Evolutionary conservation across 2,888 invertebrate species (phyloP).

Genomic region (Oligia latruncula): DNA sequence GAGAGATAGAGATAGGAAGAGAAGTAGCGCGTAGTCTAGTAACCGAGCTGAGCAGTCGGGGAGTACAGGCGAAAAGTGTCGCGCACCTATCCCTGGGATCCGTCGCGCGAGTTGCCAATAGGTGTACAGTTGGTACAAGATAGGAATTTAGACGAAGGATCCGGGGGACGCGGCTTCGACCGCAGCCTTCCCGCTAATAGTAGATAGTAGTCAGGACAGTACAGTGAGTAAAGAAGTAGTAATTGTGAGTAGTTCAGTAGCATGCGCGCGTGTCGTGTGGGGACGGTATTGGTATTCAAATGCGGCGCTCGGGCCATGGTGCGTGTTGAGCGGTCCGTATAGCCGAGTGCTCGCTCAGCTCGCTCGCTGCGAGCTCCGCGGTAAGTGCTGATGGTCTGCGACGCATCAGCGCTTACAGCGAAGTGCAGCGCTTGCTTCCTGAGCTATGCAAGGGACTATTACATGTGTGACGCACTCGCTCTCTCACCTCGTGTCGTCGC

Average conservation of each 20-base stretch:
- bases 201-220: conserved; percentile 85
- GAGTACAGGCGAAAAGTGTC: conserved; percentile 84
- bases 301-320: conserved; percentile 90
- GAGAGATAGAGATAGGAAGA: conserved; percentile 87
- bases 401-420: conserved; percentile 45
- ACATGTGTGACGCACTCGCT: conserved; percentile 86
- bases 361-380: conserved; percentile 37
- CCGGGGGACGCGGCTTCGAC: conserved; percentile 85
- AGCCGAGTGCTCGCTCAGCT: conserved; percentile 65
- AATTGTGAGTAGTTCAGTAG: conserved; percentile 87
- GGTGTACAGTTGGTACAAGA: conserved; percentile 53
- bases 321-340: conserved; percentile 77
- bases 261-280: conserved; percentile 90
- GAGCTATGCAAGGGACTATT: conserved; percentile 63
- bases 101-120: conserved; percentile 74
- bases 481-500: conserved; percentile 90
- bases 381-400: conserved; percentile 37
- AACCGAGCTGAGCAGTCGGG: conserved; percentile 86
- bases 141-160: conserved; percentile 80
- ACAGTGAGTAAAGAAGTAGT: conserved; percentile 89
- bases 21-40: conserved; percentile 88
- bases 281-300: conserved; percentile 93
- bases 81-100: conserved; percentile 85
- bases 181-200: conserved; percentile 87
- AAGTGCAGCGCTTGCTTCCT: conserved; percentile 31